Conservation (phyloP, 2,888 invertebrate genomes). For the Campaea margaritaria region DNA sequence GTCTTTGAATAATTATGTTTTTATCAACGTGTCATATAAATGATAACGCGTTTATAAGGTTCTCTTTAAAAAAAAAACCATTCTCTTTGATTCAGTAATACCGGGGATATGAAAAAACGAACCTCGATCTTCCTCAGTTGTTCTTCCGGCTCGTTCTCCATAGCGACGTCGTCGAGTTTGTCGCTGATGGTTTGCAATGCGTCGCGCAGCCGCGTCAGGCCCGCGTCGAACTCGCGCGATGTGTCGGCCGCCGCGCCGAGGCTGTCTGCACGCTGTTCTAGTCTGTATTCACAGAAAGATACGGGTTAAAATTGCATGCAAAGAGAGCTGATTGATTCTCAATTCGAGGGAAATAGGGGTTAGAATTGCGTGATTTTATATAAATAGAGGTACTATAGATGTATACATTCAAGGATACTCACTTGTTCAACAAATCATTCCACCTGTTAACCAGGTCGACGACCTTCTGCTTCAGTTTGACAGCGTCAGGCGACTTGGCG, state of each 20-base stretch:
- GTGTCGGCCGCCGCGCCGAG: slow-evolving; percentile 97
- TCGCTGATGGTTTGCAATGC: slow-evolving; percentile 95
- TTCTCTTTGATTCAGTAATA: no score
- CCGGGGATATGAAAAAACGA: slow-evolving; percentile 2
- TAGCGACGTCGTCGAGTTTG: slow-evolving; percentile 92
- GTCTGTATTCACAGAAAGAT: slow-evolving; percentile 70
- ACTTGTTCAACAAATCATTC: slow-evolving; percentile 90
- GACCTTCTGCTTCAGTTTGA: slow-evolving; percentile 88
- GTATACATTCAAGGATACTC: slow-evolving; percentile 43
- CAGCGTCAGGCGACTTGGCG: slow-evolving; percentile 76
- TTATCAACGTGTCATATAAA: no score
- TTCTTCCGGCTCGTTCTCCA: slow-evolving; percentile 93
- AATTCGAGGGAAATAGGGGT: no score
- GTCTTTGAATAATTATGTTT: no score
- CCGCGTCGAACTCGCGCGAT: slow-evolving; percentile 96
- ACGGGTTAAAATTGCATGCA: no score
- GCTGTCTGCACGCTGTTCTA: slow-evolving; percentile 95
- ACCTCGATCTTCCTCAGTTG: slow-evolving; percentile 94
- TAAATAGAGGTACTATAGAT: no score
- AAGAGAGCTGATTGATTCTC: no score
- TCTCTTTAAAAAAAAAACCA: background rate
- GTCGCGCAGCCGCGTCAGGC: slow-evolving; percentile 91
- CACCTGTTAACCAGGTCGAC: slow-evolving; percentile 91
- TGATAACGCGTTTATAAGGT: no score
- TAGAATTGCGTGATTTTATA: background rate